Evolutionary conservation across 2,797 vertebrate species (phyloP), one percentile per base, ranked within the genome.

Genomic region (Ptychadena robeensis): DNA sequence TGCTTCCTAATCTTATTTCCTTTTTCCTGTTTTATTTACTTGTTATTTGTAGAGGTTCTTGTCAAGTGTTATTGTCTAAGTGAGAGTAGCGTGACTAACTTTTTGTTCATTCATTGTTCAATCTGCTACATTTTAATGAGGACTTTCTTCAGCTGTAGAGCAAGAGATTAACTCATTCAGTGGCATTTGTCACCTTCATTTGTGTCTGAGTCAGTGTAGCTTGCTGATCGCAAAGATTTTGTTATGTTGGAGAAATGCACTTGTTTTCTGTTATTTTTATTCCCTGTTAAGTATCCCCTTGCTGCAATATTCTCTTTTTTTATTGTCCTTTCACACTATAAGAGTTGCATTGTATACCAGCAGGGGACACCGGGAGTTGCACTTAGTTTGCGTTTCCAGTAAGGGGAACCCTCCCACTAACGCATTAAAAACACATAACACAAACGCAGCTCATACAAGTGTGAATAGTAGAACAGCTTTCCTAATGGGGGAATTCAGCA

Each of bases 21-120:
- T 77, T 18, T 37, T 77, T 82, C 82, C 57, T 86, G 64, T 80
- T 85, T 82, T 85, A 66, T 61, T 65, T 70, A 61, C 73, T 67
- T 79, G 71, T 82, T 68, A 68, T 81, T n/a, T 37, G 48, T 28
- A 38, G 72, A 92, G 91, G 90, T 93, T 93, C 63, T 57, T 64
- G 35, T 67, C 73, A 77, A 30, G 35, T 30, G 35, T 76, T 68
- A 7, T 70, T 31, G 70, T 48, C 53, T 30, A 9, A 76, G 32
- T 30, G 34, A 76, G 57, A 79, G 22, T 40, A 69, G 66, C 10
- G 35, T 82, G 66, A 63, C 53, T 65, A 63, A 22, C 73, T 63
- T 70, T 63, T 18, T 40, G 27, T 31, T 61, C 34, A 8, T 82
- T 68, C 32, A 65, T 25, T 66, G 64, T 59, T 37, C n/a, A 28